Evolutionary conservation across 1,140 invertebrate species (phyloP).

Genomic region (Chionoecetes opilio): DNA sequence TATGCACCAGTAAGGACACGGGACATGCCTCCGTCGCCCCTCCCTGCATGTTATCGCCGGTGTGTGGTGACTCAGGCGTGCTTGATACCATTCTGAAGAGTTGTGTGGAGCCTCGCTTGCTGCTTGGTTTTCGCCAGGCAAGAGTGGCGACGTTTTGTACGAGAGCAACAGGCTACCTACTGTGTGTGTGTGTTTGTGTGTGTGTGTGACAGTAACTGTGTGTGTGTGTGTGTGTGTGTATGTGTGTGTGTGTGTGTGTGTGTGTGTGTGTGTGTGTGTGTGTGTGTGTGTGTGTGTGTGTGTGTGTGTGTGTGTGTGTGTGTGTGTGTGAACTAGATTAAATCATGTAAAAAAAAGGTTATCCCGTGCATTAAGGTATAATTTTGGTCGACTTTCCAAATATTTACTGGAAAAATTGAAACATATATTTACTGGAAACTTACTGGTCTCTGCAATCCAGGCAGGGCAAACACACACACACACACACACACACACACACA

Average conservation of each 20-base stretch:
- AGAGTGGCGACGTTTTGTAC: neutral
- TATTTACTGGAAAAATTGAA: too few species aligned
- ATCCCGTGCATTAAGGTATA: too few species aligned
- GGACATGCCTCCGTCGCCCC: conserved; percentile 5
- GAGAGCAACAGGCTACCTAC: neutral
- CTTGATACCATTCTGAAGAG: neutral
- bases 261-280: neutral
- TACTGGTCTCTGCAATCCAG: too few species aligned
- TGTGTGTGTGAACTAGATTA: neutral
- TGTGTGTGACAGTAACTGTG: conserved; percentile 38
- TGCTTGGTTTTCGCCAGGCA: neutral
- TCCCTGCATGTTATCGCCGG: conserved; percentile 38
- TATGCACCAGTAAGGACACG: neutral
- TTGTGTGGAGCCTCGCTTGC: neutral
- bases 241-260: conserved; percentile 46
- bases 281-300: neutral
- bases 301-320: conserved; percentile 22
- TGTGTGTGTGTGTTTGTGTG: neutral
- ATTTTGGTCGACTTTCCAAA: too few species aligned
- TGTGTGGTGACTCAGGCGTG: neutral
- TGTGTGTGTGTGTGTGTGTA: conserved; percentile 52
- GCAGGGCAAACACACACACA: too few species aligned
- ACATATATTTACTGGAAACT: too few species aligned
- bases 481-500: too few species aligned
- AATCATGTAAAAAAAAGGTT: neutral